Percentiles rank a stretch among this genome's conserved stretches.
Conservation (phyloP, 2,113 vertebrate genomes). For the Potamarius usumacintae region DNA sequence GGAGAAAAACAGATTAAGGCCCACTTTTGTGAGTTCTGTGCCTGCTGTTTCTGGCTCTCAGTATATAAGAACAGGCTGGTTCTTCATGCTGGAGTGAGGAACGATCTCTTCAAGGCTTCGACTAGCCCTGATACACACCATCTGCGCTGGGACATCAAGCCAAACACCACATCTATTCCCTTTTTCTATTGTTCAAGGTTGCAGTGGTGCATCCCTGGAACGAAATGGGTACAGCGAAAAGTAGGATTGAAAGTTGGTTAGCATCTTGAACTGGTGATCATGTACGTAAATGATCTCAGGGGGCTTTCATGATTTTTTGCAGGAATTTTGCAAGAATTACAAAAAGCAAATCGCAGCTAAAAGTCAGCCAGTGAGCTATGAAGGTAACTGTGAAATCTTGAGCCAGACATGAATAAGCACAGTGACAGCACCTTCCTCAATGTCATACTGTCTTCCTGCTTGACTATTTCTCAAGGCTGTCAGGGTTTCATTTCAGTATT, state of each 20-base stretch:
- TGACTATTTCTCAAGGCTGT: constrained; percentile 33
- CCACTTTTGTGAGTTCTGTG: constrained; percentile 18
- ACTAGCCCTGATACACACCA: constrained; percentile 36
- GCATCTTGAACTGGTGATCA: constrained; percentile 10
- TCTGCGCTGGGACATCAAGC: constrained; percentile 44
- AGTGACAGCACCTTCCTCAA: constrained; percentile 43
- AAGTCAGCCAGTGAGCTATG: background rate
- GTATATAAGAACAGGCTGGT: constrained; percentile 31
- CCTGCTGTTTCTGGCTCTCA: constrained; percentile 37
- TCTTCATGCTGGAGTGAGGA: constrained; percentile 2
- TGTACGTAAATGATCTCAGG: background rate
- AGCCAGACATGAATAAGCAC: constrained; percentile 37
- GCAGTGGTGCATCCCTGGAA: constrained; percentile 6
- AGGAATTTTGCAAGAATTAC: background rate
- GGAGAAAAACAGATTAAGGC: constrained; percentile 1
- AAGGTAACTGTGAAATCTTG: background rate
- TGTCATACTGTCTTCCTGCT: constrained; percentile 46
- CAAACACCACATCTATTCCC: constrained; percentile 44
- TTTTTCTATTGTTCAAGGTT: constrained; percentile 13
- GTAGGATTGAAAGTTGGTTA: background rate
- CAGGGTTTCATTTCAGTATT: constrained; percentile 32
- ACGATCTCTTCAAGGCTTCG: constrained; percentile 31
- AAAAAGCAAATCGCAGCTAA: background rate
- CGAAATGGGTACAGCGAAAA: background rate
- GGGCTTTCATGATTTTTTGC: background rate